phyloP scores from a whole-genome alignment of 2,113 vertebrate genomes.

The Urocolius indicus region DNA sequence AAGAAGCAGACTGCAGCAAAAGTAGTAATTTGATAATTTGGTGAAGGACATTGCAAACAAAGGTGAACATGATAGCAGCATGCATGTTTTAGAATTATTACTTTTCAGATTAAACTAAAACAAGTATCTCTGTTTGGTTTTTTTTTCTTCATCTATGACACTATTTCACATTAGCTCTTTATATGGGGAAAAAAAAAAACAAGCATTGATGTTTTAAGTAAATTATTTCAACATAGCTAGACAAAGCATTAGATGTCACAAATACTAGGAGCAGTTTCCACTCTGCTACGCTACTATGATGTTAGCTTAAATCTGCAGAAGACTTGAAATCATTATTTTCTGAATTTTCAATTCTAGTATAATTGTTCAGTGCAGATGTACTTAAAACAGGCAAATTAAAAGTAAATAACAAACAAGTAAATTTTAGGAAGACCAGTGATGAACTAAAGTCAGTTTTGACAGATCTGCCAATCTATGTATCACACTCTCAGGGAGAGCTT shows the following conservation, averaged over 20 bases:
- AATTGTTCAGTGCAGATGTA: not conserved
- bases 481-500: not conserved
- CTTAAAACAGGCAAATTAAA: not conserved
- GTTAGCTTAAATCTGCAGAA: not conserved
- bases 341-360: not conserved
- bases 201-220: not conserved
- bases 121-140: not conserved
- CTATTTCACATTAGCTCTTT: not conserved
- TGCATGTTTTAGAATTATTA: not conserved
- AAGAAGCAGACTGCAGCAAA: not conserved
- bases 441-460: not conserved
- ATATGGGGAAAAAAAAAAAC: not conserved
- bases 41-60: not conserved
- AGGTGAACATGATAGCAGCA: not conserved
- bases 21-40: not conserved
- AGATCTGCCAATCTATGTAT: not conserved
- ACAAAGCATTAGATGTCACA: not conserved
- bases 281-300: not conserved
- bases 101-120: not conserved
- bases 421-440: not conserved
- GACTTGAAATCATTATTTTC: not conserved
- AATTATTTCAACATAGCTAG: not conserved
- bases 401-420: not conserved
- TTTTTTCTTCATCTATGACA: not conserved
- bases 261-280: not conserved